phyloP scores from a whole-genome alignment of 2,797 vertebrate genomes.

The Brotula barbata region DNA sequence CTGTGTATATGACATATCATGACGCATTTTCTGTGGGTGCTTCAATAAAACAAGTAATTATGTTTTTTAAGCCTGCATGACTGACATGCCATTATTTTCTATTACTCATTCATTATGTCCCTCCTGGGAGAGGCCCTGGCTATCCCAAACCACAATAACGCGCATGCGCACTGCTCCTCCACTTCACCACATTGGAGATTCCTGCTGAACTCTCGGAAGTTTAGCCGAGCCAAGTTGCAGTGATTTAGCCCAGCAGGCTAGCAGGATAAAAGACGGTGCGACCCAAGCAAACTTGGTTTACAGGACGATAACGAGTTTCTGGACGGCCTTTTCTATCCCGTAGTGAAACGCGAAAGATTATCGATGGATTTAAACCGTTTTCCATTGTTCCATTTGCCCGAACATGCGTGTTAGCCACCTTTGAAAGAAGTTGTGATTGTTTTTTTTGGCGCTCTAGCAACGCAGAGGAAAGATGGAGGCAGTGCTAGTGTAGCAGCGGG shows the following conservation, averaged over 20 bases:
- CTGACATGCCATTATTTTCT: constrained; percentile 35
- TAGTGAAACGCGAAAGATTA: constrained; percentile 14
- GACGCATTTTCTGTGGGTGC: constrained; percentile 34
- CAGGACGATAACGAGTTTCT: constrained; percentile 12
- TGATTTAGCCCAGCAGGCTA: constrained; percentile 65
- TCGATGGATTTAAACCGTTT: constrained; percentile 51
- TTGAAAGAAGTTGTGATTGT: constrained; percentile 77
- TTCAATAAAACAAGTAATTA: constrained; percentile 44
- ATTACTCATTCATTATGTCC: constrained; percentile 44
- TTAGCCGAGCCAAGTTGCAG: constrained; percentile 63
- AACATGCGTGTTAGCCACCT: constrained; percentile 37
- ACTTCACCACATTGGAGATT: constrained; percentile 53
- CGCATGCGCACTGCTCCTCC: constrained; percentile 60
- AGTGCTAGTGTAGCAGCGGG: constrained; percentile 60
- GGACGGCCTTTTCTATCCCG: constrained; percentile 2
- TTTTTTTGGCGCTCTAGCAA: constrained; percentile 75
- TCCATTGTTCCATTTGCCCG: neutral
- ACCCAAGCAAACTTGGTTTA: constrained; percentile 56
- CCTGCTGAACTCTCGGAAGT: constrained; percentile 70
- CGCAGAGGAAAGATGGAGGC: constrained; percentile 74
- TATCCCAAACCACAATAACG: constrained; percentile 24
- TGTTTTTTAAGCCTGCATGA: constrained; percentile 30
- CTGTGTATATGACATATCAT: constrained; percentile 15
- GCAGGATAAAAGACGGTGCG: constrained; percentile 38
- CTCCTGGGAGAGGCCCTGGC: constrained; percentile 53